phyloP scores from a whole-genome alignment of 2,888 invertebrate species.

The Nezara viridula region DNA sequence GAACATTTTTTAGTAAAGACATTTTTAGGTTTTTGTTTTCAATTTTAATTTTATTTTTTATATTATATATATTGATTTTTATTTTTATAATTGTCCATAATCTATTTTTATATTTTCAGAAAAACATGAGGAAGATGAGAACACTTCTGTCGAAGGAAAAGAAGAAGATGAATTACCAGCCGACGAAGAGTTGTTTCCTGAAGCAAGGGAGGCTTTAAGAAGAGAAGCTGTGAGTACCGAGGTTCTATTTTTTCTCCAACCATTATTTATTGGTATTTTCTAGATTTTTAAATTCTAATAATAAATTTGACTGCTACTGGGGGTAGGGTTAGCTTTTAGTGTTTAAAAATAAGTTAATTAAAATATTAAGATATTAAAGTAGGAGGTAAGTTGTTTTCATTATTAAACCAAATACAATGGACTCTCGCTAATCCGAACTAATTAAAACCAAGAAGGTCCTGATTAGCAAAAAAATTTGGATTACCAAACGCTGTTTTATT shows the following conservation, averaged over 20 bases:
- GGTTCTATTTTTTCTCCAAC: background rate
- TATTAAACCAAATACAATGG: no score
- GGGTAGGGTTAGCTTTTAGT: no score
- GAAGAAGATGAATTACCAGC: slow-evolving; percentile 46
- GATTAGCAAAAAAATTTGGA: no score
- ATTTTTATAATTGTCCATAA: background rate
- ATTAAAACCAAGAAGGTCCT: no score
- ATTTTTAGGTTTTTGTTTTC: no score
- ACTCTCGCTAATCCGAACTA: no score
- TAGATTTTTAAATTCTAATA: background rate
- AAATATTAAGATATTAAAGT: no score
- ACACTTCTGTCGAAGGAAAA: slow-evolving; percentile 63
- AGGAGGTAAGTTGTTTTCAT: no score
- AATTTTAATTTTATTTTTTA: background rate
- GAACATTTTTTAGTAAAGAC: no score
- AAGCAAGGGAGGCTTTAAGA: slow-evolving; percentile 63
- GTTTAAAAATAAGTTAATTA: no score
- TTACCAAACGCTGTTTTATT: no score
- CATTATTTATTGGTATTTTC: background rate
- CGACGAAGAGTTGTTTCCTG: slow-evolving; percentile 64
- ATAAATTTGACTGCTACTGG: background rate
- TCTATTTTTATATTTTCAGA: slow-evolving; percentile 44
- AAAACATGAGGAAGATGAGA: slow-evolving; percentile 53
- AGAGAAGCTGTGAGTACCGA: slow-evolving; percentile 61
- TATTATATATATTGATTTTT: no score